Evolutionary conservation across 1,140 invertebrate species (phyloP).

Genomic region (Brachionus plicatilis): DNA sequence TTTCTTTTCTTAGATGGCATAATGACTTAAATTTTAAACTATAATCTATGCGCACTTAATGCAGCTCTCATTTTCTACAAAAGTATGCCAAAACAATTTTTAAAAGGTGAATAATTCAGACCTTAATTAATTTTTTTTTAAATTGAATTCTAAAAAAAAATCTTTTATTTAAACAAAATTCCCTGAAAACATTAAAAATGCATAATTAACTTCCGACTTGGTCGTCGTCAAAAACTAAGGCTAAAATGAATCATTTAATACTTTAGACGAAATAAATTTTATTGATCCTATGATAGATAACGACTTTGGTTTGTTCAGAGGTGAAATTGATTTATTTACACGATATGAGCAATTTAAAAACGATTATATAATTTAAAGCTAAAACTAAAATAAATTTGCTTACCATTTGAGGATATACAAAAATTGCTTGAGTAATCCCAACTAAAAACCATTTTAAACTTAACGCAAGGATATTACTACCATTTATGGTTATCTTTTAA

Average conservation of each 20-base stretch:
- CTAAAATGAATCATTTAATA: too few species aligned
- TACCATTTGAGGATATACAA: background rate
- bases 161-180: too few species aligned
- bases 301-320: background rate
- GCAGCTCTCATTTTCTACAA: too few species aligned
- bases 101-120: too few species aligned
- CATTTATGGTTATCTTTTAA: slow-evolving; percentile 29
- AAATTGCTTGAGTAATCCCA: background rate
- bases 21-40: background rate
- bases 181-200: too few species aligned
- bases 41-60: too few species aligned
- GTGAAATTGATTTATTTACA: background rate
- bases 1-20: background rate
- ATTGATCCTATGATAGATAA: background rate
- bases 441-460: background rate
- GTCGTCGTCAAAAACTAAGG: too few species aligned
- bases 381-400: background rate
- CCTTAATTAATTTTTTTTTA: too few species aligned
- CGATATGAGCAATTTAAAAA: background rate
- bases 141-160: too few species aligned
- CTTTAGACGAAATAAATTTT: background rate
- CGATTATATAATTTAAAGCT: background rate
- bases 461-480: background rate
- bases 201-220: too few species aligned
- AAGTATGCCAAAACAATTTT: too few species aligned